Evolutionary conservation across 2,888 invertebrate species (phyloP), one percentile per base, ranked within the genome.

Genomic region (Leucophenga maculata): DNA sequence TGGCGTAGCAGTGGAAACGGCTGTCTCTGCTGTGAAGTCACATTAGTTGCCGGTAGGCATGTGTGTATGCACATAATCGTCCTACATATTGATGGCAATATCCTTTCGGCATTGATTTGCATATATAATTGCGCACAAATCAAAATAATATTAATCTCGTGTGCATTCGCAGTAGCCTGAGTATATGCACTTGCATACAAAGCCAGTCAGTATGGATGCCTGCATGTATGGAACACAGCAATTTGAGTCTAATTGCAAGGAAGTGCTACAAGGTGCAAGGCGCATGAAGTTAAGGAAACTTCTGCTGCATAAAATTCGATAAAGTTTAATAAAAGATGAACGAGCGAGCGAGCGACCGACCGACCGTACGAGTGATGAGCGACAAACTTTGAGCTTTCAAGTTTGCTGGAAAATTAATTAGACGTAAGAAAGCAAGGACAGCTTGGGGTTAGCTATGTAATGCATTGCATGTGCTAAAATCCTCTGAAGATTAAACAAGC

Each of bases 401-500:
- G 75, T 82, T 74, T 75, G 65, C 72, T 66, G 62, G 32, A 72
- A 78, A 82, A 80, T 83, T 83, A 80, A 78, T 80, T 76, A 80
- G 77, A 75, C 72, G 78, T 66, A 20, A 16, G 62, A 60, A 60
- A 68, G 70, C 70, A 75, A 70, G n/a, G 16, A 50, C 62, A 67
- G 18, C 18, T 11, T 14, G 22, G 20, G 57, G 50, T 16, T 6
- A 11, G 50, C 9, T 67, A 65, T 11, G 13, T 22, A 50, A 64
- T 6, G 11, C 22, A 52, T 65, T 6, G 18, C 77, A 82, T 80
- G 80, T 83, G 80, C 74, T 76, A 80, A 82, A 80, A 80, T 80
- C 83, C 62, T 80, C 77, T 44, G 60, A 77, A 80, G 82, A 80
- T 83, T 80, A 72, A 80, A 75, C 76, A 74, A 74, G 54, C 62